phyloP scores from a whole-genome alignment of 2,113 vertebrate genomes.

The Chaenogobius annularis region DNA sequence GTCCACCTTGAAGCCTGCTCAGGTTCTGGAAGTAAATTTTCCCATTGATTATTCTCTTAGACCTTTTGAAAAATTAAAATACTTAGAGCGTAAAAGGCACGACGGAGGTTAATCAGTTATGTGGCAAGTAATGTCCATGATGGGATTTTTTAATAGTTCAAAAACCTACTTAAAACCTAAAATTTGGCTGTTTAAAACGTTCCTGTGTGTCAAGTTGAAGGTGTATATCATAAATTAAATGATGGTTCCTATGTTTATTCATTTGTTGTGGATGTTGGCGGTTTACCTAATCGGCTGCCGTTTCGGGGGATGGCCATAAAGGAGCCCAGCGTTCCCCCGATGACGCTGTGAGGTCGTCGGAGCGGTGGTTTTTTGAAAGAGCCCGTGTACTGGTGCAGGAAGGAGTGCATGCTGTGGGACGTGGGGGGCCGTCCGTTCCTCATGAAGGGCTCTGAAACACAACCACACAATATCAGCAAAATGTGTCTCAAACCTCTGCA shows the following conservation, averaged over 20 bases:
- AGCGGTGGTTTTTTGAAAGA: slow-evolving; percentile 96
- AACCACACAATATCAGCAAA: not conserved
- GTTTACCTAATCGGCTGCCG: slow-evolving; percentile 93
- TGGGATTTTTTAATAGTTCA: too few relatives aligned
- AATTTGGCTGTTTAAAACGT: too few relatives aligned
- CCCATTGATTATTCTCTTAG: not conserved
- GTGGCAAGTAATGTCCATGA: not conserved
- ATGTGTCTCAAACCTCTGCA: not conserved
- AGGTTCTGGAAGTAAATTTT: not conserved
- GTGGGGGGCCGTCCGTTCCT: slow-evolving; percentile 95
- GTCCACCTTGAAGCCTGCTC: not conserved
- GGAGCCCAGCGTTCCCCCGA: slow-evolving; percentile 91
- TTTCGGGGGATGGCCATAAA: slow-evolving; percentile 95
- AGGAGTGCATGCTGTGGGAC: slow-evolving; percentile 96
- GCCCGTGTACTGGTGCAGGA: slow-evolving; percentile 95
- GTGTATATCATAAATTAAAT: too few relatives aligned
- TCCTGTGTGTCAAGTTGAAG: too few relatives aligned
- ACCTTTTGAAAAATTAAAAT: not conserved
- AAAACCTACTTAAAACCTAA: too few relatives aligned
- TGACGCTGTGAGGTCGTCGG: slow-evolving; percentile 93
- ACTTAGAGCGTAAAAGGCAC: not conserved
- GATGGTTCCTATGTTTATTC: too few relatives aligned
- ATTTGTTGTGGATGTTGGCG: not conserved
- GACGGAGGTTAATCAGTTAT: not conserved
- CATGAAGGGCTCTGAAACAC: slow-evolving; percentile 89